Percentiles rank a stretch among this genome's conserved stretches.
phyloP scores from a whole-genome alignment of 1,140 invertebrate species.

The Panagrolaimus sp. region DNA sequence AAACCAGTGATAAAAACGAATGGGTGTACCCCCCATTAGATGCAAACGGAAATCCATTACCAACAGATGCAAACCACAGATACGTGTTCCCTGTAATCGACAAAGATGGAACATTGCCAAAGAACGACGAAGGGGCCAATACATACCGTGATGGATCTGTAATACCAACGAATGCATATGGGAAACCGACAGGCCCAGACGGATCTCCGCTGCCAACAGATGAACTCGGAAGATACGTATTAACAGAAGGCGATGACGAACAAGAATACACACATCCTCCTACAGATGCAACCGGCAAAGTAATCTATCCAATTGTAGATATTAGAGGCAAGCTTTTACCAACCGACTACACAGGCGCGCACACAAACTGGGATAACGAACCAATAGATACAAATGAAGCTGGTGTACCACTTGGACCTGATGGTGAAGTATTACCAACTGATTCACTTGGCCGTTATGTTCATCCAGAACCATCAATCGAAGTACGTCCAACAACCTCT shows the following conservation, averaged over 20 bases:
- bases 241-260: not conserved
- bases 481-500: slow-evolving; percentile 10
- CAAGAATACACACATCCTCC: not conserved
- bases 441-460: slow-evolving; percentile 27
- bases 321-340: slow-evolving; percentile 25
- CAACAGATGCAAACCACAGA: slow-evolving; percentile 13
- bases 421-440: slow-evolving; percentile 20
- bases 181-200: slow-evolving; percentile 3
- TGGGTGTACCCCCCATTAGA: slow-evolving; percentile 49
- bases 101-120: slow-evolving; percentile 12
- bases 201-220: slow-evolving; percentile 27
- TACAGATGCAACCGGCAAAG: not conserved
- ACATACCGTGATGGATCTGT: not conserved
- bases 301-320: slow-evolving; percentile 2
- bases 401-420: slow-evolving; percentile 13
- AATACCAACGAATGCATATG: not conserved
- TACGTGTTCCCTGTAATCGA: slow-evolving; percentile 22
- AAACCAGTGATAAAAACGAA: slow-evolving; percentile 39
- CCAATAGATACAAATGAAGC: slow-evolving; percentile 18
- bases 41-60: slow-evolving; percentile 16
- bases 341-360: slow-evolving; percentile 15
- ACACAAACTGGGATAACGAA: not conserved
- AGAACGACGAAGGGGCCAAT: not conserved
- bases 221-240: not conserved
- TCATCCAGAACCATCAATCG: not conserved